These are phyloP conservation scores for Pyrgus malvae DNA, from an alignment of 2,888 invertebrate species.

Conservation along the genomic window DNA sequence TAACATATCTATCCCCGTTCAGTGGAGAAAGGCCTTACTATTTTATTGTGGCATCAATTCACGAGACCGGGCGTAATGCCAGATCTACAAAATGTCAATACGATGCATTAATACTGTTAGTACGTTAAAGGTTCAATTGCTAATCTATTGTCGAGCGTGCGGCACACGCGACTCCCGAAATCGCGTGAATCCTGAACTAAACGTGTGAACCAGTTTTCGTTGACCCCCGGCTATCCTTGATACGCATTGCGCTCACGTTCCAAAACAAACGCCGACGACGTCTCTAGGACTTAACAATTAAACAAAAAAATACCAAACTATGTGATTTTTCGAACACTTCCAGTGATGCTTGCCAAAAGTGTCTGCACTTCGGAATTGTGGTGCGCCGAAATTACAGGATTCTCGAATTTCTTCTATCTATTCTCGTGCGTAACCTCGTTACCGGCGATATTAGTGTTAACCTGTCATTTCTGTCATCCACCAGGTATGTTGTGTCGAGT, in stretches of 20 bases:
- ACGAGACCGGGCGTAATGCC: slow-evolving; percentile 61
- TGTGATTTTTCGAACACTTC: slow-evolving; percentile 23
- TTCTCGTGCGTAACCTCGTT: slow-evolving; percentile 36
- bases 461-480: slow-evolving; percentile 32
- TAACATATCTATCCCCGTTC: neutral
- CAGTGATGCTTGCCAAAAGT: slow-evolving; percentile 56
- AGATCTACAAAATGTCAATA: slow-evolving; percentile 76
- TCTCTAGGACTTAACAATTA: slow-evolving; percentile 29
- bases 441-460: slow-evolving; percentile 34
- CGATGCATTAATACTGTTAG: slow-evolving; percentile 70
- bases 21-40: slow-evolving; percentile 1
- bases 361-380: slow-evolving; percentile 49
- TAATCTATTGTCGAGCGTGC: slow-evolving; percentile 22
- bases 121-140: slow-evolving; percentile 32
- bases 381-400: slow-evolving; percentile 45
- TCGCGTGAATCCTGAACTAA: slow-evolving; percentile 14
- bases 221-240: slow-evolving; percentile 47
- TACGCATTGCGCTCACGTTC: slow-evolving; percentile 43
- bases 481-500: slow-evolving; percentile 15
- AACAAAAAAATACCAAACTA: slow-evolving; percentile 1
- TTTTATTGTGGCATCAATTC: slow-evolving; percentile 64
- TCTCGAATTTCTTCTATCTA: slow-evolving; percentile 41
- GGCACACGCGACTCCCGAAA: slow-evolving; percentile 12
- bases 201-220: slow-evolving; percentile 5
- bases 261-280: slow-evolving; percentile 21